Base-by-base conservation (phyloP, 2,113 vertebrate genomes). In the Brachyhypopomus occidentalis region DNA sequence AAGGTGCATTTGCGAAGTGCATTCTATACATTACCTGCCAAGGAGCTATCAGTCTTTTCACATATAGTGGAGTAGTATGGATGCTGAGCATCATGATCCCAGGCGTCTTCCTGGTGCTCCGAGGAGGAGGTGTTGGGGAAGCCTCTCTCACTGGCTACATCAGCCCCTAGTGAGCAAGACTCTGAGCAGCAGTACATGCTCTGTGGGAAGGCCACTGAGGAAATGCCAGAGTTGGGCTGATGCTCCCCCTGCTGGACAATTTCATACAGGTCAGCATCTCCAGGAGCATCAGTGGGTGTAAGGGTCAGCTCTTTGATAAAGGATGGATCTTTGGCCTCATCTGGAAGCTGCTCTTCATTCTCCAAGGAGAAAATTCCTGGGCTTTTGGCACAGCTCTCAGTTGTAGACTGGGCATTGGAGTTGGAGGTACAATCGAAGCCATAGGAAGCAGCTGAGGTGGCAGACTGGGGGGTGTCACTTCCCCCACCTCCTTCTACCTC, bases 1-100 rank as follows among this genome's bases (percentile, higher is more conserved):
- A 41, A 77, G 59, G 64, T 75, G 62, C 63, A 75, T 69, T 75
- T 56, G 73, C 85, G 72, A 87, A 77, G 72, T 27, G 45, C 69
- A 72, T 83, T 84, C 91, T 94, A 94, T 94, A 94, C 93, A 2
- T 95, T 95, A 95, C 94, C 94, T 95, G 93, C 80, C 83, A 92
- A 86, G 89, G 91, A 84, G 86, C 88, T 92, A 85, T 93, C 91
- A 88, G 90, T 91, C 83, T 92, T 93, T 92, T 94, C 91, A 82
- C 90, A 91, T 82, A 92, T 85, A 82, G 92, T 84, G 20, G 91
- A 91, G 89, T 91, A 93, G 87, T 92, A 93, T 1, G 88, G 86
- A 72, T 91, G 90, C 72, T 89, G 89, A 5, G 72, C 4, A 1
- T 85, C 85, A 69, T n/a, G 78, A 89, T 88, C 5, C 88, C 86